Conservation (phyloP, 2,888 invertebrate species). For the Parnassius glacialis region DNA sequence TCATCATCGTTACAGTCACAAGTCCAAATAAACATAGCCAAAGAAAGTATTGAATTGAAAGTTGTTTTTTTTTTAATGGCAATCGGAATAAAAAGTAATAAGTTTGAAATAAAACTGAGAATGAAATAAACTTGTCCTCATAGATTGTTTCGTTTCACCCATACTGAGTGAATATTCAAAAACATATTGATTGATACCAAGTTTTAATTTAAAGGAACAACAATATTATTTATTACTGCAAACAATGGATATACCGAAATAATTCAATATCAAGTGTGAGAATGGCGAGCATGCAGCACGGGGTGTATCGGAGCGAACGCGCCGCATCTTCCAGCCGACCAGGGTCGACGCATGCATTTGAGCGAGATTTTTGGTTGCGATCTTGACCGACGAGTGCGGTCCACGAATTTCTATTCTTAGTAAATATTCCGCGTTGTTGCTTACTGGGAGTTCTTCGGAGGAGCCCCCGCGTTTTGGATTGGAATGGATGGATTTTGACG, state of each 20-base stretch:
- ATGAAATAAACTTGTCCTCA: too few species aligned
- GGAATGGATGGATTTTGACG: neutral
- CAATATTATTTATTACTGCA: neutral
- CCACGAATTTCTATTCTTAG: slow-evolving; percentile 30
- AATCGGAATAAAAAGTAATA: too few species aligned
- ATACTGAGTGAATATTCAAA: too few species aligned
- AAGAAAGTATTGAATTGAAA: too few species aligned
- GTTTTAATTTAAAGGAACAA: neutral
- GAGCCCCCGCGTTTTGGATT: neutral
- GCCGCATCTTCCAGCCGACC: neutral
- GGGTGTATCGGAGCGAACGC: slow-evolving; percentile 15
- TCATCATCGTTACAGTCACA: too few species aligned
- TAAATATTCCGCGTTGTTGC: slow-evolving; percentile 25
- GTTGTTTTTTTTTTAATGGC: too few species aligned
- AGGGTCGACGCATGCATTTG: slow-evolving; percentile 23
- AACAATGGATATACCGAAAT: neutral
- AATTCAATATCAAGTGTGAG: slow-evolving; percentile 20
- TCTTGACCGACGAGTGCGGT: slow-evolving; percentile 29
- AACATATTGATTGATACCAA: too few species aligned
- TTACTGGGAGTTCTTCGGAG: slow-evolving; percentile 22
- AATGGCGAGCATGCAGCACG: slow-evolving; percentile 20
- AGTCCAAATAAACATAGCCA: too few species aligned
- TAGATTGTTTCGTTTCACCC: too few species aligned
- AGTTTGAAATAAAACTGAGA: too few species aligned
- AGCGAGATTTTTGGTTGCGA: slow-evolving; percentile 33